Percentiles rank a stretch among this genome's conserved stretches.
Conservation (phyloP, 1,140 invertebrate genomes). For the Drosophila chauvacae region DNA sequence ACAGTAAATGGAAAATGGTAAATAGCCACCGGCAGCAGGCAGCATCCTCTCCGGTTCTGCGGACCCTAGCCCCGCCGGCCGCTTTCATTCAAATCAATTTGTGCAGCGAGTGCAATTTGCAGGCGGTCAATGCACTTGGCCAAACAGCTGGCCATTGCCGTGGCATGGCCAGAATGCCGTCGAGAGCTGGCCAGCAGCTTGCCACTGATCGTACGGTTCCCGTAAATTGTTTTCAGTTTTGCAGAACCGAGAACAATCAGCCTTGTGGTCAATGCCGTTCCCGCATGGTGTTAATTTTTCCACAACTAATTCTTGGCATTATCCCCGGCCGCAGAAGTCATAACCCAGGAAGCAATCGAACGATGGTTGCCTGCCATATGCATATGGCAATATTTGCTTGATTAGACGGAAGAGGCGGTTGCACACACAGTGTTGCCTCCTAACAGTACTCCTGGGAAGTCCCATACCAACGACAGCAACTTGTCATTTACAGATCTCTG, state of each 20-base stretch:
- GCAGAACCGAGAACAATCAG: slow-evolving; percentile 43
- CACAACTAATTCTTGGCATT: slow-evolving; percentile 80
- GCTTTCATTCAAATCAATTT: slow-evolving; percentile 75
- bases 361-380: slow-evolving; percentile 4
- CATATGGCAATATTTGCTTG: slow-evolving; percentile 55
- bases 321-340: slow-evolving; percentile 70
- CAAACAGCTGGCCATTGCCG: slow-evolving; percentile 41
- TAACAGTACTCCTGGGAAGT: slow-evolving; percentile 39
- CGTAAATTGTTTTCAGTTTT: slow-evolving; percentile 74
- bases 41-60: slow-evolving; percentile 11
- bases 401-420: slow-evolving; percentile 52
- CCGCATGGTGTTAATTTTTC: slow-evolving; percentile 79
- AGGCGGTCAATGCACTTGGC: slow-evolving; percentile 74
- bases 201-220: slow-evolving; percentile 61
- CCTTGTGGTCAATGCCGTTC: slow-evolving; percentile 68
- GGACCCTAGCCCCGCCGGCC: slow-evolving; percentile 27
- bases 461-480: background rate
- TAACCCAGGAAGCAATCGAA: slow-evolving; percentile 71
- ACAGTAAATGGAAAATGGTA: slow-evolving; percentile 72
- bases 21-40: slow-evolving; percentile 48
- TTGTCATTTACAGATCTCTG: slow-evolving; percentile 26
- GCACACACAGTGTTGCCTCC: slow-evolving; percentile 12
- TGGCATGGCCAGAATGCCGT: slow-evolving; percentile 33
- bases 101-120: slow-evolving; percentile 62
- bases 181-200: slow-evolving; percentile 7